phyloP scores from a whole-genome alignment of 2,888 invertebrate genomes.

The Sturmia bella region DNA sequence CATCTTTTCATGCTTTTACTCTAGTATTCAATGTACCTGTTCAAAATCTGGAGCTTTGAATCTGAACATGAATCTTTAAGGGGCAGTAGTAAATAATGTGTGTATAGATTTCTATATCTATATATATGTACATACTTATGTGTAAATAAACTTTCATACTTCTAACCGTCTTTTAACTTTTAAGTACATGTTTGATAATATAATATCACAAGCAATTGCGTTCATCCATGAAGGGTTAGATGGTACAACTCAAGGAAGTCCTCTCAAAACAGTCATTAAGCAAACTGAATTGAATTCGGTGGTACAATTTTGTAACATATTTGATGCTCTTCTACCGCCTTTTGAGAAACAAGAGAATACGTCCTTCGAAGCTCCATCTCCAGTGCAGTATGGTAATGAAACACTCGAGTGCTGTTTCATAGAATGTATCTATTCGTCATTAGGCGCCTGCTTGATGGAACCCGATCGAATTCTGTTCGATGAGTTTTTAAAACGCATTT shows the following conservation, averaged over 20 bases:
- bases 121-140: too few relatives aligned
- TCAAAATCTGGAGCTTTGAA: too few relatives aligned
- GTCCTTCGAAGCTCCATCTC: slow-evolving; percentile 81
- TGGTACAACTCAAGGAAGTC: slow-evolving; percentile 87
- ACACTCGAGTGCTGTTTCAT: slow-evolving; percentile 88
- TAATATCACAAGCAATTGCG: slow-evolving; percentile 88
- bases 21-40: too few relatives aligned
- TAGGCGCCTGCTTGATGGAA: slow-evolving; percentile 90
- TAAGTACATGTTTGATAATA: slow-evolving; percentile 87
- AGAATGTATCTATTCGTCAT: slow-evolving; percentile 90
- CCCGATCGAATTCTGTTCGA: slow-evolving; percentile 89
- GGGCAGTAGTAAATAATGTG: too few relatives aligned
- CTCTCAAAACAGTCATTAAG: slow-evolving; percentile 90
- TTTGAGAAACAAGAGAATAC: slow-evolving; percentile 81
- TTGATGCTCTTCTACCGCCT: slow-evolving; percentile 86
- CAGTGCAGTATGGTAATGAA: slow-evolving; percentile 83
- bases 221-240: slow-evolving; percentile 88
- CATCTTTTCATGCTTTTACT: too few relatives aligned
- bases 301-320: slow-evolving; percentile 90
- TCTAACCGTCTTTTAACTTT: background rate
- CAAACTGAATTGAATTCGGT: slow-evolving; percentile 94
- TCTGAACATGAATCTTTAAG: too few relatives aligned
- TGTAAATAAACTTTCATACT: too few relatives aligned
- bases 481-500: slow-evolving; percentile 86
- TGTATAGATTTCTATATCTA: too few relatives aligned